Evolutionary conservation across 2,797 vertebrate species (phyloP).

Genomic region (Hemibagrus guttatus): DNA sequence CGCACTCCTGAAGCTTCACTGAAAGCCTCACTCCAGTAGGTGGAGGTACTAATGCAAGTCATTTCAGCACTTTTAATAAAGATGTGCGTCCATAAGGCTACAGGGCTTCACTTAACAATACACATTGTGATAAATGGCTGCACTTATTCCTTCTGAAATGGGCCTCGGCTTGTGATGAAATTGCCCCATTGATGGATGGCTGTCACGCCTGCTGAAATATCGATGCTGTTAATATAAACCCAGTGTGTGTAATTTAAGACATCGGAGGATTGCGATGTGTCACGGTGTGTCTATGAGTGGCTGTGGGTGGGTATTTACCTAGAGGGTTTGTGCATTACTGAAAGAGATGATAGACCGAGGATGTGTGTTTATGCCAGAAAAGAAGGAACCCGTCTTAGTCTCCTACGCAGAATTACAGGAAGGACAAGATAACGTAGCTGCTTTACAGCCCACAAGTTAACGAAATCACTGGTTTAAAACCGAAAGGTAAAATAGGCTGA

Average conservation of each 20-base stretch:
- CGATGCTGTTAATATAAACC: conserved; percentile 38
- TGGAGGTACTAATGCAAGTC: not conserved
- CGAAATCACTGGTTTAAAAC: not conserved
- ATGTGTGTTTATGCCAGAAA: conserved; percentile 4
- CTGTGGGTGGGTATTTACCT: conserved; percentile 28
- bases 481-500: conserved; percentile 31
- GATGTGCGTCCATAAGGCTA: conserved; percentile 12
- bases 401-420: conserved; percentile 1
- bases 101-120: not conserved
- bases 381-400: not conserved
- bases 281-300: not conserved
- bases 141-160: conserved; percentile 37
- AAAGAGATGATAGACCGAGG: not conserved
- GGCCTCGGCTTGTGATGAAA: conserved; percentile 34
- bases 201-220: conserved; percentile 31
- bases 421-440: not conserved
- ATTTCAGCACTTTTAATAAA: conserved; percentile 31
- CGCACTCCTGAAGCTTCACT: not conserved
- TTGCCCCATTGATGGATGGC: conserved; percentile 46
- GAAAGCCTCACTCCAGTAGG: not conserved
- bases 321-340: conserved; percentile 17
- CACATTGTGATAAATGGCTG: conserved; percentile 32
- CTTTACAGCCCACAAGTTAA: not conserved
- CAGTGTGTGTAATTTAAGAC: conserved; percentile 23
- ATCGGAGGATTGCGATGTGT: conserved; percentile 21